Base-by-base conservation (phyloP, 2,113 vertebrate species). In the Apus apus region DNA sequence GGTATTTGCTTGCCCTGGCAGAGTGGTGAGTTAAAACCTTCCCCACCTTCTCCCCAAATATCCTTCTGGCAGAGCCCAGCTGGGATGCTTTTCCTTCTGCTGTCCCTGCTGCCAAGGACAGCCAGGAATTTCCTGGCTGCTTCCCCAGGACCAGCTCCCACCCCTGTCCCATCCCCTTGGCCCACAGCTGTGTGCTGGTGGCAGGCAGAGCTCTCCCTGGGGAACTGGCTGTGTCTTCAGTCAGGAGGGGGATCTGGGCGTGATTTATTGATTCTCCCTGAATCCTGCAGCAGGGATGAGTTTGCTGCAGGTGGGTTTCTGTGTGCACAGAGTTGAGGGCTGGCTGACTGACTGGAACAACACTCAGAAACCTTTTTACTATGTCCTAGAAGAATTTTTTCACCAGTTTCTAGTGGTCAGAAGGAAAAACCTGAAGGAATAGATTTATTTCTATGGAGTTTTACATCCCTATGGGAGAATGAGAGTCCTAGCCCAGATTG, bases 21-120 rank as follows among this genome's bases (percentile, higher is more conserved):
- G 26, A 64, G 25, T 0, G 6, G 51, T 5, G 65, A 60, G 40
- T 19, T 2, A 0, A 38, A 87, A 40, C 15, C 12, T 20, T 16
- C 2, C 19, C 32, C 36, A 3, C 6, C 0, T 54, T 54, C 21
- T 51, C 86, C n/a, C n/a, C 13, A 23, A 1, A 29, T 6, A 11
- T 5, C 26, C 29, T 26, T 21, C 80, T 48, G 38, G 54, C 40
- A 46, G 50, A 54, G 29, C 22, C 15, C 78, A 56, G 56, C 22
- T 12, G 2, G 17, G 18, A 9, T 5, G 11, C 43, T 68, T 60
- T 51, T 45, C 54, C 29, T 68, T 48, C 64, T 12, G 13, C 50
- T 48, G 15, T 53, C 40, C 26, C 70, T 53, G 61, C 30, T 48
- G 22, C 36, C 0, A 5, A 51, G 51, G 13, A 15, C 20, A 51